Percentiles rank a stretch among this genome's conserved stretches.
These are phyloP conservation scores for Mormyrops attenuatus DNA, from an alignment of 2,797 vertebrate species.

Conservation along the genomic window DNA sequence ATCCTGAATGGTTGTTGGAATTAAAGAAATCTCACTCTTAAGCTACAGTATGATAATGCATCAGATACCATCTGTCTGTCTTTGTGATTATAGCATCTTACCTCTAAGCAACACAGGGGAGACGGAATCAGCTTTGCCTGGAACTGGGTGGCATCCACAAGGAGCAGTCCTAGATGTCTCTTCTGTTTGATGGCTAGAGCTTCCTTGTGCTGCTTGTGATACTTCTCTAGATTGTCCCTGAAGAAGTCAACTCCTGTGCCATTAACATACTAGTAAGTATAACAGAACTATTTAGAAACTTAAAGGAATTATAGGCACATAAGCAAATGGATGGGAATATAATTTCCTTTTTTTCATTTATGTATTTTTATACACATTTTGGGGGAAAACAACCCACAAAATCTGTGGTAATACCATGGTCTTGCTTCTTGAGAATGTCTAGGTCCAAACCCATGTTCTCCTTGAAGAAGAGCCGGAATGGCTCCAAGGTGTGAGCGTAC, in stretches of 20 bases:
- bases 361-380: neutral
- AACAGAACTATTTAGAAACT: neutral
- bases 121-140: conserved; percentile 71
- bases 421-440: conserved; percentile 55
- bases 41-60: neutral
- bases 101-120: conserved; percentile 69
- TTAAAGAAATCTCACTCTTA: neutral
- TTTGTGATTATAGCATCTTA: conserved; percentile 40
- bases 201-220: conserved; percentile 66
- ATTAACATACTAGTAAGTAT: neutral
- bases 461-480: conserved; percentile 64
- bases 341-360: neutral
- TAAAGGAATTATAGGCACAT: neutral
- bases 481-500: conserved; percentile 67
- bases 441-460: conserved; percentile 76
- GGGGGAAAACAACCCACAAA: neutral
- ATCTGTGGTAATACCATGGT: conserved; percentile 60
- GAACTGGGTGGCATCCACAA: conserved; percentile 69
- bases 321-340: neutral
- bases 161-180: conserved; percentile 69
- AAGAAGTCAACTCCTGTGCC: conserved; percentile 69
- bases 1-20: neutral
- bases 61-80: neutral
- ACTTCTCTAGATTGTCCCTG: conserved; percentile 61
- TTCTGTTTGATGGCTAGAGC: conserved; percentile 58